A percentile compares a stretch with the other conserved stretches of the same genome.
These are phyloP conservation scores for Epirrita christyi DNA, from an alignment of 2,888 invertebrate genomes.

Conservation along the genomic window DNA sequence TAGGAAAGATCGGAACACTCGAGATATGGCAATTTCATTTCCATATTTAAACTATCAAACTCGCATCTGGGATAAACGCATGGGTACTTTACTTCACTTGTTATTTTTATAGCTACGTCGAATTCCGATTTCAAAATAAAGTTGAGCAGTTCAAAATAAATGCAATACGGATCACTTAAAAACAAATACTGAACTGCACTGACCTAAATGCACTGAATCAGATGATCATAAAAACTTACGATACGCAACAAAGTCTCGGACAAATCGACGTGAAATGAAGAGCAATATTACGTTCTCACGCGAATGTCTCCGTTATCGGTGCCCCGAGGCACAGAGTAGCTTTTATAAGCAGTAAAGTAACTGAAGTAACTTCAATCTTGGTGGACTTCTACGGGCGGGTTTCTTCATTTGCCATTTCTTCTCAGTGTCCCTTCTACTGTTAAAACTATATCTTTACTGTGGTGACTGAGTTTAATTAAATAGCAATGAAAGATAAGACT, in stretches of 20 bases:
- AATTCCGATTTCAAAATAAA: conserved; percentile 17
- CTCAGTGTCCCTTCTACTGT: background rate
- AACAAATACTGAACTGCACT: conserved; percentile 38
- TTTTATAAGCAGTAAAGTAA: conserved; percentile 5
- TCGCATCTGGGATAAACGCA: conserved; percentile 2
- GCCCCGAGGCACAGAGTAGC: conserved; percentile 45
- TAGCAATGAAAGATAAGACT: conserved; percentile 73
- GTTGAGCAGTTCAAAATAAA: conserved; percentile 25
- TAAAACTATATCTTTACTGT: background rate
- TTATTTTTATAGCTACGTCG: background rate
- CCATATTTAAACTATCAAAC: conserved; percentile 11
- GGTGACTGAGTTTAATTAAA: conserved; percentile 73
- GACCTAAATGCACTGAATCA: conserved; percentile 35
- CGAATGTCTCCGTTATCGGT: conserved; percentile 69
- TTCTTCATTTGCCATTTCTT: background rate
- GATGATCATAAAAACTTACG: conserved; percentile 31
- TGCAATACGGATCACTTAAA: conserved; percentile 24
- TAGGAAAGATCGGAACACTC: conserved; percentile 3
- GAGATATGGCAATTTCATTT: conserved; percentile 6
- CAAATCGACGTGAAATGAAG: conserved; percentile 31
- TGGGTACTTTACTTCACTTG: background rate
- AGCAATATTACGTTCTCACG: conserved; percentile 63
- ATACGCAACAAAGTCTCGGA: conserved; percentile 31
- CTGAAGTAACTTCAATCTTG: background rate
- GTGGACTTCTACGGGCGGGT: too few species aligned